Base-by-base conservation (phyloP, 2,113 vertebrate genomes). In the Sturnus vulgaris region DNA sequence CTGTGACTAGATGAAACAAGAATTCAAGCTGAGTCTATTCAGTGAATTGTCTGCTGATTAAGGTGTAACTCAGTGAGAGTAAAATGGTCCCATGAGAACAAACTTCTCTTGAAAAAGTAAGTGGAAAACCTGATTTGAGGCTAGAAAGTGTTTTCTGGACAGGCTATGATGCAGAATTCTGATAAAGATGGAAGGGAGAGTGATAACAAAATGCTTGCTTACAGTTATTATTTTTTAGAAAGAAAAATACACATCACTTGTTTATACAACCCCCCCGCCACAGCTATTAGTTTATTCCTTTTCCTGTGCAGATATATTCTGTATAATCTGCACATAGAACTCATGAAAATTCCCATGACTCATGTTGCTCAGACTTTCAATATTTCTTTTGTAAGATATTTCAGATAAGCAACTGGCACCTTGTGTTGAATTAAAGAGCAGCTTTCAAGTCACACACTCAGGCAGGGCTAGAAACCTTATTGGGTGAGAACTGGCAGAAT, bases 41-140 rank as follows among this genome's bases (percentile, higher is more conserved):
- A 55, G 91, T 70, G 95, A 97, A 96, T 96, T 96, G 86, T 97
- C 95, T 96, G 57, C 92, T 94, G 96, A 97, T 97, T 97, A 96
- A 98, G 97, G 96, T 93, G 90, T 97, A 97, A 53, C 89, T 97
- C 88, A 59, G 65, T 17, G 66, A 93, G 79, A 95, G 55, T 46
- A 94, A 91, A 97, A 94, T 68, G 69, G 91, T 97, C 96, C 71
- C 92, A 33, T n/a, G 89, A 94, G 97, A 94, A 86, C 12, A 40
- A 69, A 80, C 88, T 91, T 96, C 85, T 95, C 66, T 35, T 61
- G 84, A 95, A 93, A 96, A 94, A 85, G 50, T 60, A 94, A 86
- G 65, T 92, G 75, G 57, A 60, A 90, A 95, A 81, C 12, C 33
- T 87, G 79, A 92, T 96, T 77, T 87, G 86, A 89, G 59, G 21